Evolutionary conservation across 2,797 vertebrate species (phyloP), one percentile per base, ranked within the genome.

Genomic region (Nannoperca australis): DNA sequence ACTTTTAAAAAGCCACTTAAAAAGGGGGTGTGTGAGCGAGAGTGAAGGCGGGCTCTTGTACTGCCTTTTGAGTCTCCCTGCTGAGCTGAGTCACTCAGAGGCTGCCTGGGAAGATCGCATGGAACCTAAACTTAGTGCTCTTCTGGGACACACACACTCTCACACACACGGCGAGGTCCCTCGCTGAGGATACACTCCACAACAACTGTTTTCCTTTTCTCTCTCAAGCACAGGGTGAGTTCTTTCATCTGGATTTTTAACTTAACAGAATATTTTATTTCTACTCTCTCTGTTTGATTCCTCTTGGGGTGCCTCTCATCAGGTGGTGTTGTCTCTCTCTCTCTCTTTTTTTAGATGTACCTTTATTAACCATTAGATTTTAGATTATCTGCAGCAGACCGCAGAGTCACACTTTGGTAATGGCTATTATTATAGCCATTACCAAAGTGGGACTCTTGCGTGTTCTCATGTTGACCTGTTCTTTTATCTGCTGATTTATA

Each of bases 21-120:
- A 74, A 53, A 24, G 54, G 36, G 81, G 50, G 78, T 77, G 89
- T 76, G 81, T 58, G 62, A 59, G 80, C 0, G 24, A 42, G 77
- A 71, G 78, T n/a, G 79, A 63, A 82, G 93, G 91, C 86, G 91
- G 87, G 91, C 92, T 86, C 61, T 60, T 4, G 20, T 34, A 11
- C 53, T 50, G 51, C 32, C 72, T 36, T 51, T 34, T 22, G 53
- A 72, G 42, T 66, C 61, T 79, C n/a, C 60, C 56, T 10, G 13
- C 80, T 68, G 70, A 49, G 68, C 75, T 87, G 76, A 89, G 76
- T 91, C 89, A 88, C 78, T 86, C 50, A 59, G 76, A 15, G 32
- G 30, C 44, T 74, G 73, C 80, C 72, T 90, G 90, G 84, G 86
- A 89, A 85, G 66, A 84, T 82, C 61, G 56, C 79, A 45, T 30